Percentiles rank a stretch among this genome's conserved stretches.
Evolutionary conservation across 1,140 invertebrate species (phyloP).

Genomic region (Hypsibius dujardini): DNA sequence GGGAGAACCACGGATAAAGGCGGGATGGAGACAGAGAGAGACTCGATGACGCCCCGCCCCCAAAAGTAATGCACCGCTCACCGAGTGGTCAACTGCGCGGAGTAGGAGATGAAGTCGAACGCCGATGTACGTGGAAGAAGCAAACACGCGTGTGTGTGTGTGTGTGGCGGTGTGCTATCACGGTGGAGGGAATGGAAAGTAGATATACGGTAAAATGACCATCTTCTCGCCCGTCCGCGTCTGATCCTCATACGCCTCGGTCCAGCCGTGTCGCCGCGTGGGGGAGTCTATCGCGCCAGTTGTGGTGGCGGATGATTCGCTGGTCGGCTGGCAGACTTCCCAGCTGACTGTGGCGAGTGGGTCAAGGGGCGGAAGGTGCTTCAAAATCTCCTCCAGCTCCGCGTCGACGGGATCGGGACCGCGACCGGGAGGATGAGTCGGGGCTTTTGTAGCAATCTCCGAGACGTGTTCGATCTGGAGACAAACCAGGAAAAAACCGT

Average conservation of each 20-base stretch:
- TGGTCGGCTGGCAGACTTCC: background rate
- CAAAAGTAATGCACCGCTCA: too few relatives aligned
- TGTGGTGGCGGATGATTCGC: background rate
- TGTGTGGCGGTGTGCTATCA: background rate
- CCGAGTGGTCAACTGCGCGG: too few relatives aligned
- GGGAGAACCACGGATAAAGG: too few relatives aligned
- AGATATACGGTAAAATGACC: constrained; percentile 7
- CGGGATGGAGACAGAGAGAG: too few relatives aligned
- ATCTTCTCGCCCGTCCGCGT: background rate
- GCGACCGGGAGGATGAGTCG: background rate
- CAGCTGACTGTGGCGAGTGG: background rate
- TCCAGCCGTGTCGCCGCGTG: background rate
- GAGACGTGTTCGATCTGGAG: too few relatives aligned
- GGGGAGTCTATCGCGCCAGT: background rate
- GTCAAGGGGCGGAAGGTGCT: background rate
- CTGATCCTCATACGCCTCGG: constrained; percentile 3
- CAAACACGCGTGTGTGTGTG: too few relatives aligned
- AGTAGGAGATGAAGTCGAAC: too few relatives aligned
- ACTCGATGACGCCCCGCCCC: too few relatives aligned
- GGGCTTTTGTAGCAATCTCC: background rate
- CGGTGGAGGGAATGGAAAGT: constrained; percentile 14
- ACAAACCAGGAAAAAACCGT: too few relatives aligned
- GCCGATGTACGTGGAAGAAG: too few relatives aligned
- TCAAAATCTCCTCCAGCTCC: constrained; percentile 7
- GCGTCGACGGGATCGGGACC: background rate